Evolutionary conservation across 2,888 invertebrate species (phyloP).

Genomic region (Habrosyne pyritoides): DNA sequence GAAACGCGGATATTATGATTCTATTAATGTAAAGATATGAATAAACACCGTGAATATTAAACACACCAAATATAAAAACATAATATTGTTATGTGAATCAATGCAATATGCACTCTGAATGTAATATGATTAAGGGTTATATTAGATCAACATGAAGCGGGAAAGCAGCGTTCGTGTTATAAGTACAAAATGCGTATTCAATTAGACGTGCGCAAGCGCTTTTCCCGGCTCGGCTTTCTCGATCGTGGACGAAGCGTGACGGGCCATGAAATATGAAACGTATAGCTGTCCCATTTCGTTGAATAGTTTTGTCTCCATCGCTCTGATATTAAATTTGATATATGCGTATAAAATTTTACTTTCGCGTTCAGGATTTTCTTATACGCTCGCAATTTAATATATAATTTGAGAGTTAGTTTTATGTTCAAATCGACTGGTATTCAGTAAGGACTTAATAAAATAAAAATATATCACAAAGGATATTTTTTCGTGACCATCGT

Average conservation of each 20-base stretch:
- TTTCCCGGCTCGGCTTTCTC: conserved; percentile 43
- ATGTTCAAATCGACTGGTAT: too few relatives aligned
- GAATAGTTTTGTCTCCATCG: conserved; percentile 20
- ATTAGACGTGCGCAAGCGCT: conserved; percentile 37
- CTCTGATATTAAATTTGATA: conserved; percentile 8
- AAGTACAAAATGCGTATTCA: conserved; percentile 29
- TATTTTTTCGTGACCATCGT: background rate
- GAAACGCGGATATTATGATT: background rate
- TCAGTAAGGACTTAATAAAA: too few relatives aligned
- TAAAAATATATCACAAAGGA: background rate
- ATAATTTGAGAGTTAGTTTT: too few relatives aligned
- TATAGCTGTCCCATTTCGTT: conserved; percentile 29
- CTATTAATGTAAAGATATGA: background rate
- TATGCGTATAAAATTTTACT: background rate
- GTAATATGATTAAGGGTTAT: conserved; percentile 23
- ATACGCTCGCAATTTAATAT: too few relatives aligned
- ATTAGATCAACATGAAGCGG: conserved; percentile 30
- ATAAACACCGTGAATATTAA: background rate
- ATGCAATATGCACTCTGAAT: background rate
- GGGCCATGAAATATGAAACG: conserved; percentile 23
- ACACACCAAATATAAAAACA: background rate
- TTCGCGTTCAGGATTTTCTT: background rate
- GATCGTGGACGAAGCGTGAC: conserved; percentile 37
- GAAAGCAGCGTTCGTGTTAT: conserved; percentile 38
- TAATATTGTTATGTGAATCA: background rate